Conservation (phyloP, 1,140 invertebrate genomes). For the Diabrotica virgifera region DNA sequence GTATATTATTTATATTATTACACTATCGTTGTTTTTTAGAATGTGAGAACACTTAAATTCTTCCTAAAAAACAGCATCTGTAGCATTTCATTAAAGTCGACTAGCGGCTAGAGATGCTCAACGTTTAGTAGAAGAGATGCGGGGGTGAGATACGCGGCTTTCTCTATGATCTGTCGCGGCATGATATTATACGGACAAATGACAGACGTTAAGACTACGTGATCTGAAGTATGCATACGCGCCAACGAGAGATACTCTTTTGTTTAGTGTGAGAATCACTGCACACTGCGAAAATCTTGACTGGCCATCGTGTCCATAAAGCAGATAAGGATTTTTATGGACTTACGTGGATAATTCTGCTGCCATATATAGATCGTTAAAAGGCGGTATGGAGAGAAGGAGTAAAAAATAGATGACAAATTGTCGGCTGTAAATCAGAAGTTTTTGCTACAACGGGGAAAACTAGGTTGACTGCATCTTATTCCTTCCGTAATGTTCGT, state of each 20-base stretch:
- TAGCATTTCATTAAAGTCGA: no score
- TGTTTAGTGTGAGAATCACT: slow-evolving; percentile 27
- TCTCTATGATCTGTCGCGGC: slow-evolving; percentile 31
- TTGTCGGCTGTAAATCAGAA: slow-evolving; percentile 6
- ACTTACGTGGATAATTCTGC: slow-evolving; percentile 16
- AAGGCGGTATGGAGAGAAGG: slow-evolving; percentile 6
- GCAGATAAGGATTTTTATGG: slow-evolving; percentile 25
- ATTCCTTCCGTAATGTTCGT: background rate
- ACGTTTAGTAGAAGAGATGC: slow-evolving; percentile 24
- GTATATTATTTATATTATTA: no score
- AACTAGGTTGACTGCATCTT: background rate
- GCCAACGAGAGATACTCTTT: slow-evolving; percentile 14
- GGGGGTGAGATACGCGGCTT: slow-evolving; percentile 33
- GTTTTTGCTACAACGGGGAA: background rate
- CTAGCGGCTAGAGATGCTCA: no score
- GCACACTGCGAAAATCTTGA: slow-evolving; percentile 25
- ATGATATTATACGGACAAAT: slow-evolving; percentile 41
- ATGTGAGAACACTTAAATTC: no score
- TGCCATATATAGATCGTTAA: slow-evolving; percentile 17
- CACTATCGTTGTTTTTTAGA: no score
- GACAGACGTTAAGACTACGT: slow-evolving; percentile 39
- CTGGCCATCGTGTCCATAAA: slow-evolving; percentile 21
- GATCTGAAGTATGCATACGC: slow-evolving; percentile 39
- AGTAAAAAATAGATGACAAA: slow-evolving; percentile 17
- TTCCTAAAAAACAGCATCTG: no score